phyloP scores from a whole-genome alignment of 2,113 vertebrate species.

The Cercopithecus mona region DNA sequence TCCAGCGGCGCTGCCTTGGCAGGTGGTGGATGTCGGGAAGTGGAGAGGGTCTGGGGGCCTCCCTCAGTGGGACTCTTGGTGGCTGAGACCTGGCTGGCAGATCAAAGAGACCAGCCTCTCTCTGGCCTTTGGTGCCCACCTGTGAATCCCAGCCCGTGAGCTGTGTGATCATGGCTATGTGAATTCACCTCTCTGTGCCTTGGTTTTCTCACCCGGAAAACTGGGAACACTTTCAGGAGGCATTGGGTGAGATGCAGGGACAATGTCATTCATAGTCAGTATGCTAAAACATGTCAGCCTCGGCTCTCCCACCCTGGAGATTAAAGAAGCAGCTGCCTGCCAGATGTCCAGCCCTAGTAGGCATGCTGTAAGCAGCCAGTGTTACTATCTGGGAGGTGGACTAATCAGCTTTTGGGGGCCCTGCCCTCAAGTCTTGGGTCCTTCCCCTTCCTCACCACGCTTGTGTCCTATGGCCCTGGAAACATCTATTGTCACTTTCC shows the following conservation, averaged over 20 bases:
- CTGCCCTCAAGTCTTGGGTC: not conserved
- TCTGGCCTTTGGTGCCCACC: not conserved
- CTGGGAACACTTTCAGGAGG: not conserved
- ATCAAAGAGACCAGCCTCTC: not conserved
- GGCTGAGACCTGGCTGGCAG: not conserved
- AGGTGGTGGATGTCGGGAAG: not conserved
- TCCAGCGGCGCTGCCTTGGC: not conserved
- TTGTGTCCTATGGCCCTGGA: not conserved
- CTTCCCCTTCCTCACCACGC: not conserved
- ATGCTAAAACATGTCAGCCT: accelerated
- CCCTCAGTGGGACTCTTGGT: not conserved
- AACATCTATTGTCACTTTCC: not conserved
- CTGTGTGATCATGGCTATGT: not conserved
- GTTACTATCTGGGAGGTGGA: not conserved
- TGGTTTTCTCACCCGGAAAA: not conserved
- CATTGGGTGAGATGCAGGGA: not conserved
- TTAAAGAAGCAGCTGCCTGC: not conserved
- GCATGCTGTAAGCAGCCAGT: accelerated
- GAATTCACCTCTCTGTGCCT: not conserved
- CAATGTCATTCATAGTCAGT: not conserved
- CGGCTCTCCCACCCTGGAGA: not conserved
- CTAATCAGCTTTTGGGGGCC: not conserved
- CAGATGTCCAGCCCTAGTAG: not conserved
- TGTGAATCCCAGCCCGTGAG: not conserved
- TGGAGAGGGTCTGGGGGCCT: not conserved